These are phyloP conservation scores for Elaphurus davidianus DNA, from an alignment of 2,113 vertebrate genomes.

Conservation along the genomic window DNA sequence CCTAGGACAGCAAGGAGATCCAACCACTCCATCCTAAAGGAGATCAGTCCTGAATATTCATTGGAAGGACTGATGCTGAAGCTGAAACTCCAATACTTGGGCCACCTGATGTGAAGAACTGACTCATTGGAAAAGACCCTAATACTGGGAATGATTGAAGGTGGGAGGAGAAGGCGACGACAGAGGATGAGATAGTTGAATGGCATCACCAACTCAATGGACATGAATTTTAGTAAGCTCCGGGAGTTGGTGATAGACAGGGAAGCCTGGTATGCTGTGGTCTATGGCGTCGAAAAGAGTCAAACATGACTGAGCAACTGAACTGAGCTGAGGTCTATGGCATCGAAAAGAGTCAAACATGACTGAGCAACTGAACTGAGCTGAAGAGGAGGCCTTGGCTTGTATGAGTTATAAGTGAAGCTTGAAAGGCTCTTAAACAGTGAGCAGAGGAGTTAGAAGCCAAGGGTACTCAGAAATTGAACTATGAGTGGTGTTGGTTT, in stretches of 20 bases:
- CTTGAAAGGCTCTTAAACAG: neutral
- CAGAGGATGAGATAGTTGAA: neutral
- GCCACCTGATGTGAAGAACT: neutral
- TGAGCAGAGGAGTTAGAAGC: neutral
- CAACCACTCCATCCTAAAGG: neutral
- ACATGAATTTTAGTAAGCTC: neutral
- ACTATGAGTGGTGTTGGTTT: neutral
- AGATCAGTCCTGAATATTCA: neutral
- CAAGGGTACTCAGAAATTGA: neutral
- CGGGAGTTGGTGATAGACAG: neutral
- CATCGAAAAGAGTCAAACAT: neutral
- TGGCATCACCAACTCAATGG: neutral
- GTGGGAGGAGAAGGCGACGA: neutral
- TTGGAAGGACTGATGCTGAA: neutral
- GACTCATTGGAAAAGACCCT: neutral
- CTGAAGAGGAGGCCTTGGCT: neutral
- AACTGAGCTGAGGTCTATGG: neutral
- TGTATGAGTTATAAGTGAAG: neutral
- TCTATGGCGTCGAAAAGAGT: neutral
- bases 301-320: rapidly evolving
- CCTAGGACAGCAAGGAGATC: neutral
- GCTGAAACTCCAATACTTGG: neutral
- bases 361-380: neutral
- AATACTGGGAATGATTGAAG: neutral
- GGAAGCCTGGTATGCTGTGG: neutral